These are phyloP conservation scores for Porites lutea DNA, from an alignment of 64 coral and sea anemone species.

Conservation along the genomic window DNA sequence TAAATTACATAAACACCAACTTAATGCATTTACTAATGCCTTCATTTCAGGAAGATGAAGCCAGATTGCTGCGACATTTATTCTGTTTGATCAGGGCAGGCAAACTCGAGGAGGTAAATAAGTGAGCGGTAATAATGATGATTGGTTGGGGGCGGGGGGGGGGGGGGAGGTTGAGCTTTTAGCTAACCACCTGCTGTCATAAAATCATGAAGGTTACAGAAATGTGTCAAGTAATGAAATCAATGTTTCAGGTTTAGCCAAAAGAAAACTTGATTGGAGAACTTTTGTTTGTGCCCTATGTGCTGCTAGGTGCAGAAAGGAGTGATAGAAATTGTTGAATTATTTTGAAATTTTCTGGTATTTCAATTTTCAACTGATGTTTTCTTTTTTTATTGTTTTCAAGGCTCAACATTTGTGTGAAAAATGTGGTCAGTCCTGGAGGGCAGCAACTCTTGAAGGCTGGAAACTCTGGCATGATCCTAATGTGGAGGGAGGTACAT, in stretches of 20 bases:
- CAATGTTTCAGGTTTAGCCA: too few relatives aligned
- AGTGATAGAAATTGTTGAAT: not conserved
- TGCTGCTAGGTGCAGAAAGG: constrained; percentile 41
- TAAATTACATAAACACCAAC: too few relatives aligned
- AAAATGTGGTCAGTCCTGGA: constrained; percentile 90
- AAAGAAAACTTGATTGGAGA: too few relatives aligned
- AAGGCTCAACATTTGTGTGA: constrained; percentile 92
- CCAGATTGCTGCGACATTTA: constrained; percentile 82
- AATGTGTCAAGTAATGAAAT: too few relatives aligned
- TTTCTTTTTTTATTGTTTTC: not conserved
- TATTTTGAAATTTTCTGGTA: too few relatives aligned
- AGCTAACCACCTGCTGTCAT: too few relatives aligned
- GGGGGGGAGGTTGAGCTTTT: too few relatives aligned
- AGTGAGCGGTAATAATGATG: not conserved
- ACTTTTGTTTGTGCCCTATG: too few relatives aligned
- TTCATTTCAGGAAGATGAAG: constrained; percentile 90
- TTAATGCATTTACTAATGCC: too few relatives aligned
- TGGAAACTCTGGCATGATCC: constrained; percentile 94
- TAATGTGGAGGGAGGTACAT: constrained; percentile 76
- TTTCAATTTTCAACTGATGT: not conserved
- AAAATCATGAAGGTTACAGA: too few relatives aligned
- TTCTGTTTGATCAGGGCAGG: constrained; percentile 95
- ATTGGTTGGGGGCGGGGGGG: too few relatives aligned
- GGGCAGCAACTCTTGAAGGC: constrained; percentile 93
- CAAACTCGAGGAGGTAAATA: constrained; percentile 86